Evolutionary conservation across 2,113 vertebrate species (phyloP), one percentile per base, ranked within the genome.

Genomic region (Nothobranchius kuhntae): DNA sequence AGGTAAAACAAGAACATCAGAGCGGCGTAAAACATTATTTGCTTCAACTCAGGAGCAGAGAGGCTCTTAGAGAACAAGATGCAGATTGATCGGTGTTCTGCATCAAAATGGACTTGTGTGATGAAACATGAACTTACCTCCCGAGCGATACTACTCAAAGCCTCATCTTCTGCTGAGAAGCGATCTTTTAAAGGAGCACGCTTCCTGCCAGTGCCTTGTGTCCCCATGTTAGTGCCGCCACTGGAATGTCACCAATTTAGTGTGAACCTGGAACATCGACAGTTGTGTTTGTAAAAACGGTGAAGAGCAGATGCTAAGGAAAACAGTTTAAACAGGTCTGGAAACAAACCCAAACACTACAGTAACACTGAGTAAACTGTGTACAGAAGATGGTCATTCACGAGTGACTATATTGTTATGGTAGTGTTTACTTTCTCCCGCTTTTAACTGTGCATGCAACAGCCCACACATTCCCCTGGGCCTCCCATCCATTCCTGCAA

Each of bases 151-250:
- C 88, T 95, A 92, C 94, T 98, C 82, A 99, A 81, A 17, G 96
- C 95, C 82, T 99, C 98, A 90, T 98, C 98, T 89, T 99, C 98
- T 21, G 98, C 98, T 72, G 98, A 99, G 91, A 98, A 99, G 35
- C 97, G 94, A 85, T 99, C 96, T 91, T 97, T 99, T 53, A 97
- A 70, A 14, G 95, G 98, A 48, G 96, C 95, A 65, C 98, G 95
- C 89, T 98, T 99, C 75, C 98, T 94, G 84, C 98, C 97, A 81
- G 95, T 92, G 83, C 96, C 96, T 88, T 96, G 98, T 81, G 98
- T 98, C 86, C 95, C 96, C 98, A 99, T 99, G 79, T 82, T 92
- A 83, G 83, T 85, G 71, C 78, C 67, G 48, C 47, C 74, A 82
- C 75, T 81, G 67, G 56, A 62, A 65, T 64, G 74, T 70, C 80